These are phyloP conservation scores for Kuschelorhynchus macadamiae DNA, from an alignment of 2,888 invertebrate genomes.

Conservation along the genomic window DNA sequence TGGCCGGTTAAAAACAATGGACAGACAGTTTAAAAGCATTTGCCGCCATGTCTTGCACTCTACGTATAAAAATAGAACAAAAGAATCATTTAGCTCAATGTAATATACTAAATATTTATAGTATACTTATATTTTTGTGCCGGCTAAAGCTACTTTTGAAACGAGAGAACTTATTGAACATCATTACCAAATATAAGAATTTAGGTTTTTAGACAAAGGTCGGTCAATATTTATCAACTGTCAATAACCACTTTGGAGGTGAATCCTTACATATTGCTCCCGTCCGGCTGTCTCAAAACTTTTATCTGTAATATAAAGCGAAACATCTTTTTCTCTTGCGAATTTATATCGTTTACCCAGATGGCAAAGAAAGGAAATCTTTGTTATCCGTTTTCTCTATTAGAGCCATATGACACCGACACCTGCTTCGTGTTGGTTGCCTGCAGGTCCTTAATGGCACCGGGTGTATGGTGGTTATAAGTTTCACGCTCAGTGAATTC, in stretches of 20 bases:
- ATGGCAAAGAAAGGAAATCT: conserved; percentile 47
- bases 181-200: too few species aligned
- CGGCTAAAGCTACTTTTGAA: too few species aligned
- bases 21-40: too few species aligned
- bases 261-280: conserved; percentile 24
- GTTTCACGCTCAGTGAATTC: too few species aligned
- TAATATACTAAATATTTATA: too few species aligned
- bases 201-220: too few species aligned
- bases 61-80: too few species aligned
- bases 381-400: conserved; percentile 42
- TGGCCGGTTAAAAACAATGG: too few species aligned
- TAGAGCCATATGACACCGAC: conserved; percentile 40
- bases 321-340: conserved; percentile 32
- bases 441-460: conserved; percentile 27
- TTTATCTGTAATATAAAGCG: conserved; percentile 24
- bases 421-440: conserved; percentile 28
- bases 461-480: conserved; percentile 3
- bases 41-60: too few species aligned
- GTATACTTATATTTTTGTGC: too few species aligned
- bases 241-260: conserved; percentile 13
- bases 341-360: conserved; percentile 38
- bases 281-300: conserved; percentile 11
- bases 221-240: background rate
- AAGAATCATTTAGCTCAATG: too few species aligned
- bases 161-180: too few species aligned